phyloP scores from a whole-genome alignment of 2,888 invertebrate genomes.

The Synanthedon tipuliformis region DNA sequence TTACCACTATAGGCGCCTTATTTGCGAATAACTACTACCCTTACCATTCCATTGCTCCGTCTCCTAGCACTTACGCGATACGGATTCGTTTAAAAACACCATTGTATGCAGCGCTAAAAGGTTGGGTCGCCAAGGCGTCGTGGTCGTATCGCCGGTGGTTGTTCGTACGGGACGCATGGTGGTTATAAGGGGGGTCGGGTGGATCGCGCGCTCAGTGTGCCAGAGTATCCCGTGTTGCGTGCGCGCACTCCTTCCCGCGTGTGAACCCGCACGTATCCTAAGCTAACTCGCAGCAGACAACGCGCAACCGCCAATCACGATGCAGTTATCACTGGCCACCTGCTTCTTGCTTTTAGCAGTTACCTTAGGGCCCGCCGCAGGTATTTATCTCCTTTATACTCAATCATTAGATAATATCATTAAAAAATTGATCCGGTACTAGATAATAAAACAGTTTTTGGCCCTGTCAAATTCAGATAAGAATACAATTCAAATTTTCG shows the following conservation, averaged over 20 bases:
- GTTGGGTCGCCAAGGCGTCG: constrained; percentile 17
- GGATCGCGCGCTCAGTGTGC: constrained; percentile 66
- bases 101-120: background rate
- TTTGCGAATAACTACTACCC: background rate
- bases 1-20: background rate
- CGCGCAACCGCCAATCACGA: constrained; percentile 28
- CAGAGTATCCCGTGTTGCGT: constrained; percentile 64
- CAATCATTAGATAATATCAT: background rate
- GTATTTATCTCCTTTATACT: constrained; percentile 38
- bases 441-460: too few relatives aligned
- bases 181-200: constrained; percentile 66
- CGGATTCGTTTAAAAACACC: constrained; percentile 6
- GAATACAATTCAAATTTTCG: too few relatives aligned
- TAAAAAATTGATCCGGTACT: background rate
- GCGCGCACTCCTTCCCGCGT: constrained; percentile 40
- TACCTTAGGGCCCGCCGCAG: constrained; percentile 64
- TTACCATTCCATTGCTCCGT: background rate
- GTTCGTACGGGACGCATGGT: constrained; percentile 60
- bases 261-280: constrained; percentile 31
- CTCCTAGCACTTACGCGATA: background rate
- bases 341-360: constrained; percentile 66
- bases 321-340: constrained; percentile 66
- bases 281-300: constrained; percentile 10
- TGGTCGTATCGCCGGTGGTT: constrained; percentile 21
- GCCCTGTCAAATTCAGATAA: too few relatives aligned